Base-by-base conservation (phyloP, 1,140 invertebrate species). In the Galendromus occidentalis region DNA sequence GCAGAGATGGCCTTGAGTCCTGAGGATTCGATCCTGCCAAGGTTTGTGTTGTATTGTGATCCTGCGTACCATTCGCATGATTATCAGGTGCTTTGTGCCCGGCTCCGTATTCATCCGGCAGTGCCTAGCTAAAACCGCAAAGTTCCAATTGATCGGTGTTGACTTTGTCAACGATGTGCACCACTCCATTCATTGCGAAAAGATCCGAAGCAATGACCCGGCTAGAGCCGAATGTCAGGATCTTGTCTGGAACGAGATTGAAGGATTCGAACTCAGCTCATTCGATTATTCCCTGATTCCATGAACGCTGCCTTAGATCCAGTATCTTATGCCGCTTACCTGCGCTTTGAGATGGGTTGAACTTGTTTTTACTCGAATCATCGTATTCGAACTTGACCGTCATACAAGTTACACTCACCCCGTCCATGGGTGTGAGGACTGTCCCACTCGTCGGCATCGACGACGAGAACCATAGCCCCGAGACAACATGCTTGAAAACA, bases 151-250 rank as follows among this genome's bases (percentile, higher is more conserved):
- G 51, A 9, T 59, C 51, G 4, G 51, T 59, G 22, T 59, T 59
- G 33, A 59, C 25, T 25, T 59, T 59, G 51, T 59, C 51, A 17
- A 59, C 51, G 14, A 59, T 59, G 22, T 59, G 51, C 4, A 59
- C 22, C 25, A 59, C 51, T 33, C 51, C 51, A 22, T 59, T 59
- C 33, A 33, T 59, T 6, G 22, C 51, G 33, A 59, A 59, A 17
- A 29, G 51, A 25, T 59, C 51, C 6, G 51, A 59, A 4, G 51
- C 51, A 33, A 59, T 59, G 25, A 59, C 51, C 1, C 51, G 51
- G 14, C 25, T 29, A 14, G 51, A 59, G 9, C 51, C 51, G 33
- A 59, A 59, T 17, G 51, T 59, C 51, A 59, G 9, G 20, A 59
- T 17, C 51, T 59, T 59, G 25, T 59, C 51, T 59, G 51, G 2